phyloP scores from a whole-genome alignment of 92 coral and sea anemone species.

The Pocillopora meandrina region DNA sequence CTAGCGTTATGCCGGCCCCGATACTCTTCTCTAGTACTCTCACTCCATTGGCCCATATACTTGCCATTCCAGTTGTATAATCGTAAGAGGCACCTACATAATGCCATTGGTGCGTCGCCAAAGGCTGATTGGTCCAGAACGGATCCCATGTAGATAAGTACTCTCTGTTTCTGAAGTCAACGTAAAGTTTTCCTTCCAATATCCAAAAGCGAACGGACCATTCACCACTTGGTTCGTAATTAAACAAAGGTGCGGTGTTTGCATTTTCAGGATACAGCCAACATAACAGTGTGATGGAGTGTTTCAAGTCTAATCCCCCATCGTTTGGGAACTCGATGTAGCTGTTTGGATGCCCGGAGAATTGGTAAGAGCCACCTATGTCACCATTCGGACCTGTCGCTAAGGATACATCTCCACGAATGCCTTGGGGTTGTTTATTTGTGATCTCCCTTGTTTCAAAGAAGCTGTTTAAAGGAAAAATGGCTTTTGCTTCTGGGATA shows the following conservation, averaged over 20 bases:
- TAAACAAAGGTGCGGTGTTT: not conserved
- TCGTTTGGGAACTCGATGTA: not conserved
- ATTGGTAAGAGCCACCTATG: too few species aligned
- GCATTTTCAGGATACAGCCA: not conserved
- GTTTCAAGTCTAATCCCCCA: not conserved
- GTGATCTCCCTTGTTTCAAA: not conserved
- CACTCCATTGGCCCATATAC: too few species aligned
- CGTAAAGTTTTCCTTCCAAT: not conserved
- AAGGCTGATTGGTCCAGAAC: not conserved
- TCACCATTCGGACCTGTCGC: too few species aligned
- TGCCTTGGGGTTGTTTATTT: too few species aligned
- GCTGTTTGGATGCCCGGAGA: too few species aligned
- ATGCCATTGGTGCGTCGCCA: not conserved
- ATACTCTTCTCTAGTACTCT: too few species aligned
- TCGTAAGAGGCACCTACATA: not conserved
- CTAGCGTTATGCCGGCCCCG: too few species aligned
- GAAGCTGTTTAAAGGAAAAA: constrained; percentile 34
- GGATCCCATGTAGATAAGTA: not conserved
- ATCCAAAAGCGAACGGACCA: not conserved
- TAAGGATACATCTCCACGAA: too few species aligned
- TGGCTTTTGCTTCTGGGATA: constrained; percentile 21
- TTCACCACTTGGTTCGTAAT: not conserved
- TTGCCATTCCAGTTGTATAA: too few species aligned
- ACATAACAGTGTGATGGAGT: constrained; percentile 15
- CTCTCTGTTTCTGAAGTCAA: not conserved